Percentiles rank a stretch among this genome's conserved stretches.
phyloP scores from a whole-genome alignment of 2,797 vertebrate species.

The Aphelocoma californica region DNA sequence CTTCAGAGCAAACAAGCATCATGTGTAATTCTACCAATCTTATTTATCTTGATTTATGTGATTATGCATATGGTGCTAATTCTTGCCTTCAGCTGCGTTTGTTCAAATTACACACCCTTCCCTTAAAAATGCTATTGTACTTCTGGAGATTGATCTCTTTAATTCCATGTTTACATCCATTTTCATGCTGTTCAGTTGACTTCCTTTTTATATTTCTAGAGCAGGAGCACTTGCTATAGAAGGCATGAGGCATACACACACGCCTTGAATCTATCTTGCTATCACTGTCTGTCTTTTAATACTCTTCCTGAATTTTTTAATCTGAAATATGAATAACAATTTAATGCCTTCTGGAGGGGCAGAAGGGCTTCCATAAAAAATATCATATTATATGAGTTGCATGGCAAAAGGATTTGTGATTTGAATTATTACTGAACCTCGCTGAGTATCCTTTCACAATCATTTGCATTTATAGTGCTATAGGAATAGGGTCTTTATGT shows the following conservation, averaged over 20 bases:
- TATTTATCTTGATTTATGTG: slow-evolving; percentile 51
- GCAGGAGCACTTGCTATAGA: background rate
- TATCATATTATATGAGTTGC: slow-evolving; percentile 50
- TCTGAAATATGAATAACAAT: slow-evolving; percentile 72
- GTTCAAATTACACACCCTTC: slow-evolving; percentile 41
- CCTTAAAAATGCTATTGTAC: slow-evolving; percentile 34
- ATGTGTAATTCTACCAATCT: background rate
- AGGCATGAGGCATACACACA: background rate
- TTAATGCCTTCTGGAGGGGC: slow-evolving; percentile 56
- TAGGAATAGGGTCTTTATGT: slow-evolving; percentile 36
- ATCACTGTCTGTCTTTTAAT: slow-evolving; percentile 52
- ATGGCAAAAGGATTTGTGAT: slow-evolving; percentile 71
- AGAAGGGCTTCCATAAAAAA: slow-evolving; percentile 54
- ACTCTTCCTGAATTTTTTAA: slow-evolving; percentile 60
- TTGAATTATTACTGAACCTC: slow-evolving; percentile 71
- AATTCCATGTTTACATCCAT: slow-evolving; percentile 49
- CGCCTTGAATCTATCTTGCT: slow-evolving; percentile 48
- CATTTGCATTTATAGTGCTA: slow-evolving; percentile 66
- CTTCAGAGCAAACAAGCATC: background rate
- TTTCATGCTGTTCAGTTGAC: slow-evolving; percentile 39
- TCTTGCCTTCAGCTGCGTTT: slow-evolving; percentile 42
- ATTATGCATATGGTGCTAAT: slow-evolving; percentile 48
- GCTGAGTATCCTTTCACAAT: slow-evolving; percentile 35
- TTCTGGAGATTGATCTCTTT: slow-evolving; percentile 36
- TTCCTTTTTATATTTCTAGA: slow-evolving; percentile 39